These are phyloP conservation scores for Odontesthes bonariensis DNA, from an alignment of 2,113 vertebrate species.

Conservation along the genomic window DNA sequence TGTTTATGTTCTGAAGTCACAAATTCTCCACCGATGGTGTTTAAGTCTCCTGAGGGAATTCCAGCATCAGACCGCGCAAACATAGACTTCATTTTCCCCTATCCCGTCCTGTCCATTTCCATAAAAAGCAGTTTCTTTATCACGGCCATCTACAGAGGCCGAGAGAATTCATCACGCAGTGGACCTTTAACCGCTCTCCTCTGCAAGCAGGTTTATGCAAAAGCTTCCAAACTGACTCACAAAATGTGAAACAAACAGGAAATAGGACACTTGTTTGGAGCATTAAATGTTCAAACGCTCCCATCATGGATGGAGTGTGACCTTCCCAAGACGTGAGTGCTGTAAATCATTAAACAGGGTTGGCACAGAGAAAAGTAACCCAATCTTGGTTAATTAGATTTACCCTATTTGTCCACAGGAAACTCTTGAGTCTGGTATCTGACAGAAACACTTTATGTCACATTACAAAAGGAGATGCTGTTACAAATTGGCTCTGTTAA, in stretches of 20 bases:
- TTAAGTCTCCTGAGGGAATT: slow-evolving; percentile 27
- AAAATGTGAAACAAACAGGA: neutral
- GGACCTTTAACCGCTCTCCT: neutral
- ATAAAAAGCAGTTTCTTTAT: slow-evolving; percentile 45
- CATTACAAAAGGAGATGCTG: no score
- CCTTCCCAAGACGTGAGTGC: no score
- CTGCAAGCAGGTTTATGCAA: slow-evolving; percentile 16
- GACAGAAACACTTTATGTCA: no score
- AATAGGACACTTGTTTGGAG: no score
- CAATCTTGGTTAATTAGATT: no score
- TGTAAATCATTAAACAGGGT: no score
- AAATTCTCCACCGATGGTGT: slow-evolving; percentile 32
- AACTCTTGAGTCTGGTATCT: no score
- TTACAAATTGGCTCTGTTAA: no score
- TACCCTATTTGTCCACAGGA: no score
- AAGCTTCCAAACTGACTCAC: neutral
- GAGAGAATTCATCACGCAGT: slow-evolving; percentile 29
- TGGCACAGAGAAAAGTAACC: no score
- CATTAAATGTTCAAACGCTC: no score
- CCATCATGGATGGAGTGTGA: no score
- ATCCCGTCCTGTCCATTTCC: slow-evolving; percentile 33
- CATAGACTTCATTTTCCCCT: slow-evolving; percentile 29
- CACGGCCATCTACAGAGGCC: slow-evolving; percentile 10
- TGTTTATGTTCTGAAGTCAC: slow-evolving; percentile 15
- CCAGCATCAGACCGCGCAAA: slow-evolving; percentile 6